phyloP scores from a whole-genome alignment of 2,797 vertebrate genomes.

The Haliaeetus vocifer region DNA sequence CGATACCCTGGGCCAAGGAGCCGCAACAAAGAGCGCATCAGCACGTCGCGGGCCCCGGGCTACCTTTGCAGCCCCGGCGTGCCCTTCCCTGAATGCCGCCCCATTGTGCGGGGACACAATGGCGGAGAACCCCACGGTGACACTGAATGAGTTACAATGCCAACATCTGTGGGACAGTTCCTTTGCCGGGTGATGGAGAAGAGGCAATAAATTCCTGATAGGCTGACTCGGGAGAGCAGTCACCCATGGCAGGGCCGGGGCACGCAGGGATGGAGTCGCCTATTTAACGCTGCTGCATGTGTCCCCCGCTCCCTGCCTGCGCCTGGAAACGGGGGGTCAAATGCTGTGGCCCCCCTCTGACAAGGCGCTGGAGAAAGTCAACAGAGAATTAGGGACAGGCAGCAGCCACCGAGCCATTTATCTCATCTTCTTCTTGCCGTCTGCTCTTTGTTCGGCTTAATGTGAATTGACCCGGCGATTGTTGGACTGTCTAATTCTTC shows the following conservation, averaged over 20 bases:
- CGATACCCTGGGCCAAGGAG: neutral
- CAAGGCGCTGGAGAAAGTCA: slow-evolving; percentile 16
- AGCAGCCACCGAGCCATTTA: slow-evolving; percentile 7
- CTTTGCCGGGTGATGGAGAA: slow-evolving; percentile 41
- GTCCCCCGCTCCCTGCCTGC: neutral
- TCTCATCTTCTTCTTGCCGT: slow-evolving; percentile 18
- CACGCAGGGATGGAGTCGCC: neutral
- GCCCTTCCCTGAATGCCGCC: slow-evolving; percentile 35
- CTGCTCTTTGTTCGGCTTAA: slow-evolving; percentile 42
- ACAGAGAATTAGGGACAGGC: slow-evolving; percentile 44
- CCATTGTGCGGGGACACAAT: slow-evolving; percentile 54
- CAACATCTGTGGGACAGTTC: slow-evolving; percentile 61
- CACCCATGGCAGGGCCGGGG: slow-evolving; percentile 52
- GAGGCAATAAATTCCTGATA: slow-evolving; percentile 53
- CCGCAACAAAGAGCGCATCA: slow-evolving; percentile 27
- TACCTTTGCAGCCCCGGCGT: neutral
- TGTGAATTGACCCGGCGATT: slow-evolving; percentile 26
- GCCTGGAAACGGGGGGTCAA: slow-evolving; percentile 54
- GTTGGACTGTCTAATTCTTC: slow-evolving; percentile 52
- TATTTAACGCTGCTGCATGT: neutral
- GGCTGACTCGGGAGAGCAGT: slow-evolving; percentile 35
- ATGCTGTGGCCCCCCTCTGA: slow-evolving; percentile 12
- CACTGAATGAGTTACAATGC: slow-evolving; percentile 57
- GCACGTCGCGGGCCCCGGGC: neutral
- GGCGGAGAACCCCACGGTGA: slow-evolving; percentile 55